Evolutionary conservation across 2,113 vertebrate genomes (phyloP).

Genomic region (Ciconia maguari): DNA sequence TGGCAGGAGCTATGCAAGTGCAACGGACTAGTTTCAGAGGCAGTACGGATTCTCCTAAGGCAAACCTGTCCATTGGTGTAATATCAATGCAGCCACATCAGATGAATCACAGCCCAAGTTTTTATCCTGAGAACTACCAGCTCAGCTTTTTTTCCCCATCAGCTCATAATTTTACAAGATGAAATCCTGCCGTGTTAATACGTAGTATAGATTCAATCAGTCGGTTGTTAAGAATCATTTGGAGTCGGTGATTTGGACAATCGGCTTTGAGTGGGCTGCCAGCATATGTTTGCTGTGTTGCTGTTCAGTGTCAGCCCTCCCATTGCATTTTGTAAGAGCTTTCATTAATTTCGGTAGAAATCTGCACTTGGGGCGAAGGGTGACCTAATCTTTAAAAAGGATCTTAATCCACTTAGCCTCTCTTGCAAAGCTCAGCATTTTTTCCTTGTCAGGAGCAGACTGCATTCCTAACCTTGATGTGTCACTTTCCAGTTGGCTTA

Average conservation of each 20-base stretch:
- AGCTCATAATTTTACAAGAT: background rate
- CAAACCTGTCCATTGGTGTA: background rate
- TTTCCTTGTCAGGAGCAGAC: conserved; percentile 41
- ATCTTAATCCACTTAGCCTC: conserved; percentile 50
- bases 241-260: background rate
- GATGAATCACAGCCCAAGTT: background rate
- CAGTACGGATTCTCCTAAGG: background rate
- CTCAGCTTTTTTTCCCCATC: background rate
- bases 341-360: conserved; percentile 35
- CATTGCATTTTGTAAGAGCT: background rate
- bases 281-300: background rate
- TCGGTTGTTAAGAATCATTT: background rate
- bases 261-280: background rate
- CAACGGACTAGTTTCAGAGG: background rate
- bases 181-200: background rate
- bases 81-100: background rate
- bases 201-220: background rate
- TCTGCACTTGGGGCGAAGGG: conserved; percentile 21
- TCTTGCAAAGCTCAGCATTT: conserved; percentile 43
- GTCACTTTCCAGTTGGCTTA: conserved; percentile 54
- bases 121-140: background rate
- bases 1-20: background rate
- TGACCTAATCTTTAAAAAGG: conserved; percentile 55
- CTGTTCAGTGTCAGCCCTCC: background rate
- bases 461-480: conserved; percentile 60